Evolutionary conservation across 2,888 invertebrate species (phyloP), one percentile per base, ranked within the genome.

Genomic region (Pseudanteris insignis): DNA sequence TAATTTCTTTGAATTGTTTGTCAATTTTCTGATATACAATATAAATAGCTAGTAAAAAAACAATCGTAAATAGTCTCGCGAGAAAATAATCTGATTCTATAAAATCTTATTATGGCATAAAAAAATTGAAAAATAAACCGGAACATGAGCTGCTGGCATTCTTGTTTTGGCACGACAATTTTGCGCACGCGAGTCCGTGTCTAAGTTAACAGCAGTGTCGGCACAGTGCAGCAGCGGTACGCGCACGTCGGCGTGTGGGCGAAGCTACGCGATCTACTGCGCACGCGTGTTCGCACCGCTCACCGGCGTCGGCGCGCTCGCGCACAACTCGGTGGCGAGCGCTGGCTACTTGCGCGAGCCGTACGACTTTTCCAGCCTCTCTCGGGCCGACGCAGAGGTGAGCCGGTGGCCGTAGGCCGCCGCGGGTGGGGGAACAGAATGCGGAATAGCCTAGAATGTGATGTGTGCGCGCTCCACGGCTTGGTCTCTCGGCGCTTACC

Each of bases 401-500:
- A 72, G 70, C 70, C 70, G 65, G 73, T 76, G 74, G 71, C 75
- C 68, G 72, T 69, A 71, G 71, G 71, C 68, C 67, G 68, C 63
- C 43, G 48, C 46, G 43, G 65, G 79, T 75, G 77, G 79, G 79
- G 71, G 79, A 80, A 80, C 70, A 80, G 79, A 79, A 80, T 79
- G 79, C 79, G 79, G 79, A 80, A 80, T 80, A 80, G 79, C 79
- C 79, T 79, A 79, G 79, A 79, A 79, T 79, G 79, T 77, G 78
- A 79, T 77, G 77, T 75, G 77, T 77, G 74, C 74, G 69, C 67
- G 69, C n/a, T 73, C 68, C 68, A 57, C 67, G 53, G 66, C 58
- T 65, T 67, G 44, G 26, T 40, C 36, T 46, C 50, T 38, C 59
- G 44, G 41, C 57, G 58, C 43, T 53, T 44, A 14, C 15, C 26